Evolutionary conservation across 2,113 vertebrate species (phyloP).

Genomic region (Calyptomena viridis): DNA sequence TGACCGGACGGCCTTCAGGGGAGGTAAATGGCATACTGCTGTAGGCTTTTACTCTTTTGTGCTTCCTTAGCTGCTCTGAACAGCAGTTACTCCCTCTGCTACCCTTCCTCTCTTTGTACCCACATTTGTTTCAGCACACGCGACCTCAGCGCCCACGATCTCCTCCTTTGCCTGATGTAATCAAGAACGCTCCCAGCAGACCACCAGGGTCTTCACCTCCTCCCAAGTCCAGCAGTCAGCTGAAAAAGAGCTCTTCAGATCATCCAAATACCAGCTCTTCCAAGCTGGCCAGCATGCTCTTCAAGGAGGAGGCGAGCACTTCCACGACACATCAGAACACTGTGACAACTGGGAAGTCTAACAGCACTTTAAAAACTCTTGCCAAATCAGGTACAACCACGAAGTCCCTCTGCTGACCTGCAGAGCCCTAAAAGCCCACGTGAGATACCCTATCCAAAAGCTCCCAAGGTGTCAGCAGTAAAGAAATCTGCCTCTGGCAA

Average conservation of each 20-base stretch:
- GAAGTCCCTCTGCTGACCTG: conserved; percentile 54
- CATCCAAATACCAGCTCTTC: conserved; percentile 20
- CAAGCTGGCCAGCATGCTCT: background rate
- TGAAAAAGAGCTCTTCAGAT: conserved; percentile 63
- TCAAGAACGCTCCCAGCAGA: conserved; percentile 84
- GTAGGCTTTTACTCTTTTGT: background rate
- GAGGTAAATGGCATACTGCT: conserved; percentile 68
- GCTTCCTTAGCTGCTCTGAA: background rate
- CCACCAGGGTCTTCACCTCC: conserved; percentile 55
- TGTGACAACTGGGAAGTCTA: conserved; percentile 38
- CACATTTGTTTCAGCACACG: conserved; percentile 67
- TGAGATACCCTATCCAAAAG: conserved; percentile 64
- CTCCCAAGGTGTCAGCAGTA: conserved; percentile 47
- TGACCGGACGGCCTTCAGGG: conserved; percentile 75
- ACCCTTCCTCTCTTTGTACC: background rate
- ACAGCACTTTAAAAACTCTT: conserved; percentile 8
- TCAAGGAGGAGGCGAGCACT: conserved; percentile 72
- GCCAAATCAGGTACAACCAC: conserved; percentile 8
- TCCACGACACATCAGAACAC: conserved; percentile 46
- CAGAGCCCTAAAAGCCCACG: conserved; percentile 50
- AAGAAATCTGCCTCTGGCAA: conserved; percentile 68
- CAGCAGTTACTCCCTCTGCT: background rate
- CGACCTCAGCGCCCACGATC: conserved; percentile 86
- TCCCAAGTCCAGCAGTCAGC: conserved; percentile 62
- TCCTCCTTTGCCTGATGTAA: conserved; percentile 89